These are phyloP conservation scores for Myrmecobius fasciatus DNA, from an alignment of 2,113 vertebrate genomes.

Conservation along the genomic window DNA sequence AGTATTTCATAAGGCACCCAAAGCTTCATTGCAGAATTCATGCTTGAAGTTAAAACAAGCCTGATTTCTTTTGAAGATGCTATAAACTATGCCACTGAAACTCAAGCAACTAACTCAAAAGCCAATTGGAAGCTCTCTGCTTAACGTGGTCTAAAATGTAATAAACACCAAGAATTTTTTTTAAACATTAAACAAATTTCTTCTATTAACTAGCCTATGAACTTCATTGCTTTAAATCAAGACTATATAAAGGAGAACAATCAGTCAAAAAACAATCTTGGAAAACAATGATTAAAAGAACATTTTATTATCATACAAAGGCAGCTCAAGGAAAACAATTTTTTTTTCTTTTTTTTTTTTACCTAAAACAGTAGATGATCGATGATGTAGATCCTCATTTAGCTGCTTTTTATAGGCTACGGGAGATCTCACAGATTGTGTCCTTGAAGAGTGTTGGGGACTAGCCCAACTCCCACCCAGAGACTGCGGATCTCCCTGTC, in stretches of 20 bases:
- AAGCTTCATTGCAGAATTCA: background rate
- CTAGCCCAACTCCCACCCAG: slow-evolving; percentile 89
- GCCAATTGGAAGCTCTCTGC: slow-evolving; percentile 38
- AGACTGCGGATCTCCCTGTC: slow-evolving; percentile 84
- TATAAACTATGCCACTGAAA: slow-evolving; percentile 73
- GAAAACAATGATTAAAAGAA: background rate
- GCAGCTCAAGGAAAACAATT: background rate
- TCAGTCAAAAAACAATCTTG: background rate
- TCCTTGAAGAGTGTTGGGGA: slow-evolving; percentile 87
- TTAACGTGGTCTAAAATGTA: background rate
- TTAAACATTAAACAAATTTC: background rate
- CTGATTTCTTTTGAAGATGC: slow-evolving; percentile 65
- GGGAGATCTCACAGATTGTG: slow-evolving; percentile 85
- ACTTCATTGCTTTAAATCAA: background rate
- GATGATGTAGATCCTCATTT: slow-evolving; percentile 87
- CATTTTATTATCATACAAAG: background rate
- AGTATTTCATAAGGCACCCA: slow-evolving; percentile 45
- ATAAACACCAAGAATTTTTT: background rate
- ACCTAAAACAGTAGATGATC: slow-evolving; percentile 91
- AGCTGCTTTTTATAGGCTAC: slow-evolving; percentile 88
- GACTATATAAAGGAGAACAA: background rate
- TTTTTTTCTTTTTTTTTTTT: too few relatives aligned
- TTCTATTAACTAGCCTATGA: background rate
- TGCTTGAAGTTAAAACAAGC: slow-evolving; percentile 21
- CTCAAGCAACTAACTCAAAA: slow-evolving; percentile 69